phyloP scores from a whole-genome alignment of 2,113 vertebrate species.

The Phalacrocorax carbo region DNA sequence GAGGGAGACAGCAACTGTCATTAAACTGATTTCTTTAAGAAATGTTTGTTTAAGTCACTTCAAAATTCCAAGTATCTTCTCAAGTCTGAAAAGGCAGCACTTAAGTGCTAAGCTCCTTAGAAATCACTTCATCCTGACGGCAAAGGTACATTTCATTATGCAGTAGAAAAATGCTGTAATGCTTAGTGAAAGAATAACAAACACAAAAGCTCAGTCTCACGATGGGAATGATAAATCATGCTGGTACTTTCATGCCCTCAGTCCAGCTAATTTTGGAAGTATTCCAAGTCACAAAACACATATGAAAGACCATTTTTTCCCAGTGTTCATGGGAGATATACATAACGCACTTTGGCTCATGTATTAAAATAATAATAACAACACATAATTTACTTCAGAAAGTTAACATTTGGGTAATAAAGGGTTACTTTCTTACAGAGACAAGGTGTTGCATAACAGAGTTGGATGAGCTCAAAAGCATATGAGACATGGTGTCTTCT shows the following conservation, averaged over 20 bases:
- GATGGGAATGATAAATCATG: background rate
- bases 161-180: background rate
- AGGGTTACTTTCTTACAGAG: background rate
- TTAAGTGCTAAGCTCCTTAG: background rate
- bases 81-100: background rate
- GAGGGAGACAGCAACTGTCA: background rate
- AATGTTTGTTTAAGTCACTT: constrained; percentile 13
- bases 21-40: background rate
- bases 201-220: background rate
- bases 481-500: background rate
- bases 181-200: background rate
- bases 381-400: background rate
- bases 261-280: background rate
- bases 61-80: background rate
- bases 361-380: background rate
- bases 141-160: background rate
- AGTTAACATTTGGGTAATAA: background rate
- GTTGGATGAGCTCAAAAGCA: background rate
- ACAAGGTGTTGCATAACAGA: background rate
- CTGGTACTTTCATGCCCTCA: background rate
- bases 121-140: background rate
- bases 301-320: background rate
- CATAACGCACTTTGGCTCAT: background rate
- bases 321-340: background rate
- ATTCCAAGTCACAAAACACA: background rate